Conservation (phyloP, 2,888 invertebrate species). For the Aphodius sticticus region DNA sequence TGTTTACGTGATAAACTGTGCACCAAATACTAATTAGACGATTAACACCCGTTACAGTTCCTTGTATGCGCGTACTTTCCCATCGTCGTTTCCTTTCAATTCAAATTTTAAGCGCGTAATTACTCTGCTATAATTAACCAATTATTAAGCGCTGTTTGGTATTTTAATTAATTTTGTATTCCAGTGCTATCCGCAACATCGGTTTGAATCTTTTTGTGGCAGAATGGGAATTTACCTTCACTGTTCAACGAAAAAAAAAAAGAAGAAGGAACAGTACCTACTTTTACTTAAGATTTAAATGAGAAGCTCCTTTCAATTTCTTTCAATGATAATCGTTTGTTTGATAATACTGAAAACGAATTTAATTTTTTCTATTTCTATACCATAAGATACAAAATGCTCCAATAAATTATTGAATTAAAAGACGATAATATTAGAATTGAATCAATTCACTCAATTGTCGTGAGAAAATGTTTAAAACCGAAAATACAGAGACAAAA, state of each 20-base stretch:
- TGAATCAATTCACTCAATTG: too few relatives aligned
- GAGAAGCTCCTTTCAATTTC: not conserved
- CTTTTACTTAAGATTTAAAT: not conserved
- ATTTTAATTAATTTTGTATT: constrained; percentile 4
- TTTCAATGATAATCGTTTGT: not conserved
- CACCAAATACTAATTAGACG: constrained; percentile 4
- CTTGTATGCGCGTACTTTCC: not conserved
- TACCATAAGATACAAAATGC: too few relatives aligned
- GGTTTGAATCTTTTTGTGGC: not conserved
- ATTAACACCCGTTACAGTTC: not conserved
- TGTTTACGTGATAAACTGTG: not conserved
- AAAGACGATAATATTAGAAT: too few relatives aligned
- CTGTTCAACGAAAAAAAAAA: not conserved
- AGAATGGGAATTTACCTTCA: not conserved
- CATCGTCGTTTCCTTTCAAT: not conserved
- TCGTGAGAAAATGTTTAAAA: too few relatives aligned
- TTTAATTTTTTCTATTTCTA: too few relatives aligned
- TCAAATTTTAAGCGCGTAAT: not conserved
- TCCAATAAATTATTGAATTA: too few relatives aligned
- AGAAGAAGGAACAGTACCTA: not conserved
- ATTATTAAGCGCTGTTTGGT: not conserved
- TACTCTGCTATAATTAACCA: not conserved
- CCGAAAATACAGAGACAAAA: too few relatives aligned
- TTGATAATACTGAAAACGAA: too few relatives aligned
- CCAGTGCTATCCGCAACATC: not conserved